Evolutionary conservation across 2,888 invertebrate species (phyloP).

Genomic region (Lepidonotus clava): DNA sequence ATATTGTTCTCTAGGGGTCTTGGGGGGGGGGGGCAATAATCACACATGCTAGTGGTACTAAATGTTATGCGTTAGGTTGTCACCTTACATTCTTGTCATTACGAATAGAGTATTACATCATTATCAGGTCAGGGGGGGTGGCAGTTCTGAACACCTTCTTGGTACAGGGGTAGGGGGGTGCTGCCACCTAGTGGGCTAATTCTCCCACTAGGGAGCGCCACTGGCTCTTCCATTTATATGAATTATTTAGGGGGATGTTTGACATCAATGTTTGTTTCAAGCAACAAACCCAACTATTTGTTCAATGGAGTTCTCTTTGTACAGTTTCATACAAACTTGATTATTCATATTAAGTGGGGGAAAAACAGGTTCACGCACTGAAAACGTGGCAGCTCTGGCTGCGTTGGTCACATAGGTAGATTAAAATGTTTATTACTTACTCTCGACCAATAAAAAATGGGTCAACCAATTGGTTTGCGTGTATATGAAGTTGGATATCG

Average conservation of each 20-base stretch:
- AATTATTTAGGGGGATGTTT: not conserved
- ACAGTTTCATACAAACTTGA: slow-evolving; percentile 4
- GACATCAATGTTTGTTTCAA: not conserved
- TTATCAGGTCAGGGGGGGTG: not conserved
- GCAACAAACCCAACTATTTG: not conserved
- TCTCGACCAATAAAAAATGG: slow-evolving; percentile 5
- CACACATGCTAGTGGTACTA: not conserved
- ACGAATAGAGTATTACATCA: not conserved
- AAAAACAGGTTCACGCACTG: not conserved
- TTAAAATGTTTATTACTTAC: too few species aligned
- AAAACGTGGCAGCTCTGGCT: too few species aligned
- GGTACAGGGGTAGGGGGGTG: not conserved
- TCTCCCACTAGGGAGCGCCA: slow-evolving; percentile 1
- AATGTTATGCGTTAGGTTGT: not conserved
- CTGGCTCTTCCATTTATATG: not conserved
- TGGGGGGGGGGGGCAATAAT: not conserved
- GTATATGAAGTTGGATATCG: slow-evolving; percentile 12
- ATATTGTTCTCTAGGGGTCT: not conserved
- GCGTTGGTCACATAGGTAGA: too few species aligned
- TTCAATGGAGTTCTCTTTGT: slow-evolving; percentile 6
- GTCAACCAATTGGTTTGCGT: not conserved
- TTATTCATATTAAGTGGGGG: not conserved
- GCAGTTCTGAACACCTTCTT: slow-evolving; percentile 28
- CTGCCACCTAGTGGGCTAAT: not conserved
- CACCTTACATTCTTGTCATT: not conserved